Evolutionary conservation across 1,140 invertebrate species (phyloP).

Genomic region (Cherax destructor): DNA sequence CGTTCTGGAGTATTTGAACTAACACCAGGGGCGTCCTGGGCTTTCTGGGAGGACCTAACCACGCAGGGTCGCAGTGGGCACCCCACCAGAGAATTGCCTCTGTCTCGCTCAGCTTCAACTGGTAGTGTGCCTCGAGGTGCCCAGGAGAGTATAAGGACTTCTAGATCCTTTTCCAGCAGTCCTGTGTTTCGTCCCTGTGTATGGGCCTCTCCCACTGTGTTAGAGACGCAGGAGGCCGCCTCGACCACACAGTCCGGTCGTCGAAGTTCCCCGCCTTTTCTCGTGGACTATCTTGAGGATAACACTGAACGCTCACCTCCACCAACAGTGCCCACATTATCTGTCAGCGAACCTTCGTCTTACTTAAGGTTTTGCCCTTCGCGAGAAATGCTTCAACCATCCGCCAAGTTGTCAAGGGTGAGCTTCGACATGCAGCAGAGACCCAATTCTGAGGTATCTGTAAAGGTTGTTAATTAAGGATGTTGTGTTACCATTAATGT

Average conservation of each 20-base stretch:
- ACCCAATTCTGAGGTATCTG: background rate
- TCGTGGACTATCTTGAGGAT: background rate
- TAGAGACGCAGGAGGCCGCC: background rate
- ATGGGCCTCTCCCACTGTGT: background rate
- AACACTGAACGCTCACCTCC: background rate
- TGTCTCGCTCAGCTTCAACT: background rate
- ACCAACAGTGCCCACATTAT: background rate
- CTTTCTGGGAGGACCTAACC: slow-evolving; percentile 25
- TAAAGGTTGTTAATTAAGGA: background rate
- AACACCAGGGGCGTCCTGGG: slow-evolving; percentile 32
- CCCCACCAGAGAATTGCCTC: background rate
- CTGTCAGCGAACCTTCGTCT: background rate
- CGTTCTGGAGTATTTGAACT: slow-evolving; percentile 45
- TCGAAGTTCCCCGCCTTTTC: background rate
- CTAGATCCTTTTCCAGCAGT: slow-evolving; percentile 5
- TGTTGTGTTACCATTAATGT: too few species aligned
- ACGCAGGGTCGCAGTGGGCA: background rate
- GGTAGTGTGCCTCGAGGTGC: background rate
- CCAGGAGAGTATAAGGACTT: background rate
- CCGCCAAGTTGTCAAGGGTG: background rate
- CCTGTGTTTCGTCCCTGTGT: slow-evolving; percentile 10
- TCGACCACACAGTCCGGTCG: background rate
- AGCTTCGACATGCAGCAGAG: background rate
- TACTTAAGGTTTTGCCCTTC: background rate
- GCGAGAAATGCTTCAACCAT: background rate